These are phyloP conservation scores for Notarius quadriscutis DNA, from an alignment of 2,113 vertebrate species.

Conservation along the genomic window DNA sequence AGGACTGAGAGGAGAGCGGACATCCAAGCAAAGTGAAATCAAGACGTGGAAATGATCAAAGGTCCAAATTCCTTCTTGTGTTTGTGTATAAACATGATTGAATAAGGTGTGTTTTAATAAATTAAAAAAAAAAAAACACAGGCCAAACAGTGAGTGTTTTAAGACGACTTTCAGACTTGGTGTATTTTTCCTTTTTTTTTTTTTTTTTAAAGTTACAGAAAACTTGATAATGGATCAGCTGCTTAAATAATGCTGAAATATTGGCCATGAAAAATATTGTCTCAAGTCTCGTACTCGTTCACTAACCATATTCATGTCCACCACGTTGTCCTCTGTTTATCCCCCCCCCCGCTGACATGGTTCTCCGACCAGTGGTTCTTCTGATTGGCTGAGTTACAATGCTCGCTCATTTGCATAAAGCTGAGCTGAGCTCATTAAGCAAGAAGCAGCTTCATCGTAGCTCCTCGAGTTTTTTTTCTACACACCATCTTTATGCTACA, in stretches of 20 bases:
- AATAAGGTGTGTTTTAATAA: not conserved
- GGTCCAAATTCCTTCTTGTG: not conserved
- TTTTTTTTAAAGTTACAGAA: not conserved
- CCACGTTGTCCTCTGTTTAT: not conserved
- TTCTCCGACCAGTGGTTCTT: no score
- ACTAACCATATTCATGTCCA: not conserved
- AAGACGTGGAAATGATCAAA: not conserved
- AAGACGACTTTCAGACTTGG: not conserved
- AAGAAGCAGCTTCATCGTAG: not conserved
- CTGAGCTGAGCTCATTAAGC: no score
- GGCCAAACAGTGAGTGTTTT: not conserved
- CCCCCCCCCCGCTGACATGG: no score
- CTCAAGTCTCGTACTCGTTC: not conserved
- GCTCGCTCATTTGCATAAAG: not conserved
- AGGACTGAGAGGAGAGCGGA: not conserved
- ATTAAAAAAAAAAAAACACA: not conserved
- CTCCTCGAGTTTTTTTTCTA: not conserved
- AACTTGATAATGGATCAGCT: not conserved
- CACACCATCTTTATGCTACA: not conserved
- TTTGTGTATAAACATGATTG: not conserved
- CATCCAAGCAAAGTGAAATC: not conserved
- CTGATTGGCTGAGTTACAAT: not conserved
- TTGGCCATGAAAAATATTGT: not conserved
- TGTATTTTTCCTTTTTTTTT: not conserved
- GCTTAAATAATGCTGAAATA: no score